Conservation (phyloP, 2,113 vertebrate genomes). For the Hydrolagus affinis region DNA sequence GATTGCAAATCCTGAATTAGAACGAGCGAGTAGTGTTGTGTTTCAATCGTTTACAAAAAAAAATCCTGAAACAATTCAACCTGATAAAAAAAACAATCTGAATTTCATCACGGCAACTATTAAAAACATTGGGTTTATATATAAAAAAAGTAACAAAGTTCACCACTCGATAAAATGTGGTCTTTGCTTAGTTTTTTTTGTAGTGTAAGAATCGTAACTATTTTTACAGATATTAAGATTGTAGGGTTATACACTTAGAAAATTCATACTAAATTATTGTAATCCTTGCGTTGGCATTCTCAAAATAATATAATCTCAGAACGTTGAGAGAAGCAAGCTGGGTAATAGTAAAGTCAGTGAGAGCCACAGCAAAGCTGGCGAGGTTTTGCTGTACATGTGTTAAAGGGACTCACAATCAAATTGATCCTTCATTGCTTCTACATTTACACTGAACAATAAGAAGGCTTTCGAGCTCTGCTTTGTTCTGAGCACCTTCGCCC, state of each 20-base stretch:
- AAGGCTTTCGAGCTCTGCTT: slow-evolving; percentile 26
- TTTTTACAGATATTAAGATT: slow-evolving; percentile 18
- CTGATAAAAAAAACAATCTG: slow-evolving; percentile 24
- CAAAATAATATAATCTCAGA: neutral
- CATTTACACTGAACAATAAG: slow-evolving; percentile 18
- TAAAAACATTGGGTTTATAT: neutral
- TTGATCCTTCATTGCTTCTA: neutral
- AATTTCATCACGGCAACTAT: slow-evolving; percentile 16
- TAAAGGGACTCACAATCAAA: too few relatives aligned
- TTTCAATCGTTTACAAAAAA: neutral
- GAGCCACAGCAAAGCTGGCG: neutral
- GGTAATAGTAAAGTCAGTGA: neutral
- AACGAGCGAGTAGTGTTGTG: neutral
- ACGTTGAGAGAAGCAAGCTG: neutral
- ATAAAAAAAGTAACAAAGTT: slow-evolving; percentile 11
- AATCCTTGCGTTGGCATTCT: too few relatives aligned
- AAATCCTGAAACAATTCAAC: slow-evolving; percentile 3
- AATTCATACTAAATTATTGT: neutral
- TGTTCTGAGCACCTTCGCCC: neutral
- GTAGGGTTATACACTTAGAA: slow-evolving; percentile 7
- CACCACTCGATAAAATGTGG: slow-evolving; percentile 25
- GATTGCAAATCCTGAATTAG: neutral
- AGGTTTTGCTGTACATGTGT: slow-evolving; percentile 1
- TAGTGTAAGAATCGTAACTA: slow-evolving; percentile 6
- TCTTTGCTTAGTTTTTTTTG: neutral